Base-by-base conservation (phyloP, 2,113 vertebrate species). In the Syngnathus scovelli region DNA sequence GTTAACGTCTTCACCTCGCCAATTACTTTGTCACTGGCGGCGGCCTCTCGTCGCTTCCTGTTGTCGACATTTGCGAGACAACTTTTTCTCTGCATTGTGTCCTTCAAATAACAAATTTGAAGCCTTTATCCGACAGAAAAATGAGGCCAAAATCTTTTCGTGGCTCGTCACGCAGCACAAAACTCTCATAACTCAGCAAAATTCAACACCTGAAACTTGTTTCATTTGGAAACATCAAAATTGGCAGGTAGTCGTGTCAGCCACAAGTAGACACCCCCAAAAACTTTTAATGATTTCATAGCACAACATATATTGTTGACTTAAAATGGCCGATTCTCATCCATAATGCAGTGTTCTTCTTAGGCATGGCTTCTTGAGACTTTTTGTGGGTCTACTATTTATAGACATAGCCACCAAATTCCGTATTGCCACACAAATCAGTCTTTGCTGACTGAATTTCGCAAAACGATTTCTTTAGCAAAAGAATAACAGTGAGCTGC, bases 21-120 rank as follows among this genome's bases (percentile, higher is more conserved):
- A 60, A 19, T 60, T 60, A 60, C 58, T 60, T 39, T 60, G 58
- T 39, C 58, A 60, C 37, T 39, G 58, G 38, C 58, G 38, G 37
- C 36, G 18, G 58, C 58, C 58, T 60, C 36, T 18, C 58, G 36
- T 38, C 56, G 16, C 58, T 60, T 60, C 58, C 58, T 60, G 58
- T 60, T 60, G 39, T 60, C 18, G 10, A n/a, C 16, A 19, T 60
- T 11, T 9, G 36, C 37, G 36, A 60, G 58, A 60, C 58, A 11
- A 38, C 36, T 11, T 13, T 19, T 60, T 60, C 38, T 16, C 8
- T n/a, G 1, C 12, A 2, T 41, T 41, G 49, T 10, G 19, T 52
- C 49, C 8, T 21, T 52, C 49, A 52, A 21, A 52, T 0, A 21
- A 3, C 44, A 48, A n/a, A 3, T 51, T 51, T 51, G 6, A n/a